These are phyloP conservation scores for Mimachlamys varia DNA, from an alignment of 2,888 invertebrate genomes.

Conservation along the genomic window DNA sequence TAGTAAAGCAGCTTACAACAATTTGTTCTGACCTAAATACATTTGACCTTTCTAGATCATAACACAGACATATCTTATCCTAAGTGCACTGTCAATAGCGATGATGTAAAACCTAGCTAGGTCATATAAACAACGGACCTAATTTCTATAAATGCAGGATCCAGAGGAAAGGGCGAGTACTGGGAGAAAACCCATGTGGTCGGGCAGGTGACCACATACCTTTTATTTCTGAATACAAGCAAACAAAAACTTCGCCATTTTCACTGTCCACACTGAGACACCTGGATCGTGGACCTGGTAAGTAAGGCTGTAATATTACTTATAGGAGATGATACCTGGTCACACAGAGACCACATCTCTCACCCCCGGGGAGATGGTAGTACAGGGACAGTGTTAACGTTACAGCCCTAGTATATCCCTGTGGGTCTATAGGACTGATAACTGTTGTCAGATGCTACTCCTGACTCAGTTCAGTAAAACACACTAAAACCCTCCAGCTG, in stretches of 20 bases:
- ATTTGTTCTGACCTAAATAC: not conserved
- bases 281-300: not conserved
- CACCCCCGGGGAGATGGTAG: not conserved
- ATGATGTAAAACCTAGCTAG: too few relatives aligned
- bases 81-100: too few relatives aligned
- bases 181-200: too few relatives aligned
- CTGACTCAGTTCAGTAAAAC: not conserved
- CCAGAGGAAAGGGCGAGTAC: too few relatives aligned
- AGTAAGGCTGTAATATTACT: not conserved
- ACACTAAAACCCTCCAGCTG: not conserved
- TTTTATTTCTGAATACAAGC: not conserved
- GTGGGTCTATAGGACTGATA: not conserved
- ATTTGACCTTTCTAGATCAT: slow-evolving; percentile 14
- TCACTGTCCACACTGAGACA: too few relatives aligned
- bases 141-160: too few relatives aligned
- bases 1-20: not conserved
- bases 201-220: too few relatives aligned
- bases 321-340: not conserved
- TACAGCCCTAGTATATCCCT: not conserved
- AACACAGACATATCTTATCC: not conserved
- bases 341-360: not conserved
- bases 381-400: not conserved
- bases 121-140: too few relatives aligned
- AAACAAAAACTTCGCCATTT: not conserved
- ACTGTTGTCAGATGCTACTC: not conserved